Evolutionary conservation across 2,888 invertebrate genomes (phyloP), one percentile per base, ranked within the genome.

Genomic region (Steromphala cineraria): DNA sequence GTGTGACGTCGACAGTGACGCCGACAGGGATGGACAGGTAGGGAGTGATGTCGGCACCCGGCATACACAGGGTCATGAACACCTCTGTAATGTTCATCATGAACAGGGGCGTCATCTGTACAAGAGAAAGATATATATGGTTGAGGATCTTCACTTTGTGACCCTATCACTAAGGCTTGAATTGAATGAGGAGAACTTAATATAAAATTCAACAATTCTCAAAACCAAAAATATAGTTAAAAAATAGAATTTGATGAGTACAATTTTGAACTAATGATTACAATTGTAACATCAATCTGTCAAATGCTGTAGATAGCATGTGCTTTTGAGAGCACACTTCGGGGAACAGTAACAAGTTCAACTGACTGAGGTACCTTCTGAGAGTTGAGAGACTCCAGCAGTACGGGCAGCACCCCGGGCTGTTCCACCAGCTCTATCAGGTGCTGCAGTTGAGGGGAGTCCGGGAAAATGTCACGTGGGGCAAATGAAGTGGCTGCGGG

Each of bases 371-470:
- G n/a, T n/a, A n/a, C 89, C 88, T 88, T 53, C 78, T 75, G 84
- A 17, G 85, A 84, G 62, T 85, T 85, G 13, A 80, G 67, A 8
- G 89, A 88, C 36, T 83, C 81, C 10, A 88, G 56, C 13, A 90
- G 75, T 3, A 87, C 84, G 67, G 89, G 88, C 53, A 89, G 62
- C 1, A 87, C 83, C 46, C 89, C 88, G 10, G 88, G 88, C 75
- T 81, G 76, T 67, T 87, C 82, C 31, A 88, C 24, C 13, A 89
- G 28, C 8, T 78, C 24, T 52, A 88, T 55, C 31, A 90, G 67
- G 46, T 86, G 84, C 53, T 84, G 81, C 28, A 86, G 81, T 52
- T 87, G 83, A 55, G 86, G 80, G 13, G 86, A 84, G 31, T 85
- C 83, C n/a, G 79, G 75, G 77, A 90, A 86, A n/a, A 90, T 62